Evolutionary conservation across 2,888 invertebrate species (phyloP).

Genomic region (Gisinianus flammeolus): DNA sequence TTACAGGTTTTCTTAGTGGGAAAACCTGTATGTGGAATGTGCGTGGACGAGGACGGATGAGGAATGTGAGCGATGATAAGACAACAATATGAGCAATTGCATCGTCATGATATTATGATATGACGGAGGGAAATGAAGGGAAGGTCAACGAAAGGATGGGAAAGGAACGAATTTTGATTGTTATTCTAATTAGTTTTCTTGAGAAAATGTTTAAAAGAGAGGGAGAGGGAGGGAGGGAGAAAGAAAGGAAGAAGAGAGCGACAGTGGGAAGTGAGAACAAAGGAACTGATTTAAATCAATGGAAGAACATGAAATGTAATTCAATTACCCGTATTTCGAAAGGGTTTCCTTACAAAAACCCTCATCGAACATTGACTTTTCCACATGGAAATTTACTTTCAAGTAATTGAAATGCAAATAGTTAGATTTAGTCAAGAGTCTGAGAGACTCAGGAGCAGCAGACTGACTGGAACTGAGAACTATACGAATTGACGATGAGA

Average conservation of each 20-base stretch:
- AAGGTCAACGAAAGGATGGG: not conserved
- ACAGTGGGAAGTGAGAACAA: not conserved
- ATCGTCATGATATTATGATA: no score
- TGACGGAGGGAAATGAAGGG: not conserved
- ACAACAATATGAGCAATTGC: no score
- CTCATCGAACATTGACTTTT: slow-evolving; percentile 19
- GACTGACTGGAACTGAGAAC: no score
- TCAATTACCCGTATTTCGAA: slow-evolving; percentile 30
- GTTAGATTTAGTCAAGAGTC: slow-evolving; percentile 8
- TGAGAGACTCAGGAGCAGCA: not conserved
- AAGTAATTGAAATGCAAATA: slow-evolving; percentile 30
- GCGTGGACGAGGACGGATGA: not conserved
- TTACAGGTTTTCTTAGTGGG: no score
- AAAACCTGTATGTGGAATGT: no score
- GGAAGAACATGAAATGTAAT: slow-evolving; percentile 18
- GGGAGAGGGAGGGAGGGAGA: not conserved
- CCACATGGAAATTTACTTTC: slow-evolving; percentile 14
- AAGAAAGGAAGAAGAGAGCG: not conserved
- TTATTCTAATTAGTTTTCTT: slow-evolving; percentile 15
- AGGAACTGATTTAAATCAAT: slow-evolving; percentile 20
- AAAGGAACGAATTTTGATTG: not conserved
- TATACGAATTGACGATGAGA: no score
- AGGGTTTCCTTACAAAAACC: slow-evolving; percentile 16
- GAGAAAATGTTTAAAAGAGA: not conserved
- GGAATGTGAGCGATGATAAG: no score